Base-by-base conservation (phyloP, 2,113 vertebrate species). In the Clarias batrachus region DNA sequence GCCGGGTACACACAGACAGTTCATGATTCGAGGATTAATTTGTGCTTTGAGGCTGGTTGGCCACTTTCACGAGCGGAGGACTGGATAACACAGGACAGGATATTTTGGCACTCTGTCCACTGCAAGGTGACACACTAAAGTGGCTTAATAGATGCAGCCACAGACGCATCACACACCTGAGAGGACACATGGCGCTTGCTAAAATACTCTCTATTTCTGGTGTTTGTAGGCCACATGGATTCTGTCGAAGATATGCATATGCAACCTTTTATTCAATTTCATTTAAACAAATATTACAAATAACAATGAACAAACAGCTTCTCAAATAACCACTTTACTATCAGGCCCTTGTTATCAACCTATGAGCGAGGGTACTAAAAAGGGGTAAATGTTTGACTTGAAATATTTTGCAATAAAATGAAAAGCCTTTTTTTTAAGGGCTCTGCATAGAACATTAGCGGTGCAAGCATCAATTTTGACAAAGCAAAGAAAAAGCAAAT, bases 71-170 rank as follows among this genome's bases (percentile, higher is more conserved):
- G 77, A 17, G 17, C 33, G 27, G 56, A 79, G 77, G 11, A 59
- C 56, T 79, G 56, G 27, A 79, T 57, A 59, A 79, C 48, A 56
- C 54, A 3, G 52, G 54, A 56, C 54, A 3, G 52, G 54, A 30
- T 59, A 79, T 59, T 57, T 25, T 79, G 54, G 76, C 54, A 59
- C 16, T 19, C 54, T 79, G 52, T 79, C 25, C 52, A 79, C 52
- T 33, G 54, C 54, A 79, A 79, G 76, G 74, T 56, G 52, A 78
- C 74, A 56, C 52, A 57, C 25, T 56, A 78, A 52, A 78, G 74
- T 78, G 74, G 52, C 74, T 78, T 78, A 78, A 78, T 56, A 56
- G 74, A 78, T 78, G 48, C 74, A 78, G 74, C 52, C 25, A 79
- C 25, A n/a, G 54, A 59, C n/a, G 21, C 76, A 30, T 59, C 76